Percentiles rank a stretch among this genome's conserved stretches.
Conservation (phyloP, 2,888 invertebrate species). For the Lasioglossum vierecki region DNA sequence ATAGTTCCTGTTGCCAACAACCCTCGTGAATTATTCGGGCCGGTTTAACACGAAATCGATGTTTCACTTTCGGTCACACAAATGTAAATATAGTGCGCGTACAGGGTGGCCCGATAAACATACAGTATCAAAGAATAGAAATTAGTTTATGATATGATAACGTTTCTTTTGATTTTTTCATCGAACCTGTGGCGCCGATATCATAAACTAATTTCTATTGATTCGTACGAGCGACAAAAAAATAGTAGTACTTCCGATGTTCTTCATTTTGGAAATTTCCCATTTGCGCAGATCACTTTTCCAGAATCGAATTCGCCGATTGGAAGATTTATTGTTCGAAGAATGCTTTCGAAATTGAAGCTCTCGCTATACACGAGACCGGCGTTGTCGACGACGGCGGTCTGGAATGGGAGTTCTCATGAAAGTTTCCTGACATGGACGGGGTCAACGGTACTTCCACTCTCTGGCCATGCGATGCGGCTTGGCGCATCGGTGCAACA, state of each 20-base stretch:
- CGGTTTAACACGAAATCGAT: background rate
- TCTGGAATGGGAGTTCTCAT: background rate
- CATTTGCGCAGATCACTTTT: no score
- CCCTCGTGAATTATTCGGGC: background rate
- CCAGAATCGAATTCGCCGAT: no score
- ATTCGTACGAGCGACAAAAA: no score
- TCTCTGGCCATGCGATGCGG: background rate
- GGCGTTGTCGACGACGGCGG: background rate
- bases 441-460: conserved; percentile 13
- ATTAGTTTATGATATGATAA: no score
- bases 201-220: no score
- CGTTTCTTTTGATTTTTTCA: no score
- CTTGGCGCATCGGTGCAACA: background rate
- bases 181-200: no score
- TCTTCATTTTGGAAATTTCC: no score
- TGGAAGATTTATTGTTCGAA: background rate
- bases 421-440: conserved; percentile 2
- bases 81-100: background rate
- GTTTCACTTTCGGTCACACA: background rate
- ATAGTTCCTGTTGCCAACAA: background rate
- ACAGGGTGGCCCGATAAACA: background rate
- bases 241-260: background rate
- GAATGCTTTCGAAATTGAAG: background rate
- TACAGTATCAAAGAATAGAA: background rate
- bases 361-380: background rate